Conservation (phyloP, 2,888 invertebrate species). For the Bombylius discolor region DNA sequence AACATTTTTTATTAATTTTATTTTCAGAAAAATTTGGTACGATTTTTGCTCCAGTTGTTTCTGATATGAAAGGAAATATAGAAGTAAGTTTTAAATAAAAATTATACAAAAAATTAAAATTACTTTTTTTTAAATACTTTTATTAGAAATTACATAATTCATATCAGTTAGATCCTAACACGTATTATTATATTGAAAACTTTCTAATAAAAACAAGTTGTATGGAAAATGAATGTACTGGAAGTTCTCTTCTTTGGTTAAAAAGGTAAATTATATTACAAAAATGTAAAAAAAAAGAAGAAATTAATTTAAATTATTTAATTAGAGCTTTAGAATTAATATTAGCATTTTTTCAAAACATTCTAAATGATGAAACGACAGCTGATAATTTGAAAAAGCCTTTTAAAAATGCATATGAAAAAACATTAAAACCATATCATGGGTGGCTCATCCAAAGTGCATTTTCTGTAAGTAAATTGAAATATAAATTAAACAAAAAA, state of each 20-base stretch:
- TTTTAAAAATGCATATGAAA: constrained; percentile 53
- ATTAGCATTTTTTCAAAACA: constrained; percentile 32
- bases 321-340: constrained; percentile 30
- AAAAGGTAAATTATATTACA: constrained; percentile 42
- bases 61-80: constrained; percentile 66
- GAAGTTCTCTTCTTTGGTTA: constrained; percentile 59
- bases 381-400: constrained; percentile 47
- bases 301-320: neutral
- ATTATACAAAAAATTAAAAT: neutral
- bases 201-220: constrained; percentile 50
- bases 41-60: constrained; percentile 57
- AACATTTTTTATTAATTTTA: constrained; percentile 17
- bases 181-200: constrained; percentile 50
- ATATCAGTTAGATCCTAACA: constrained; percentile 41
- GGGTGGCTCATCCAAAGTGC: constrained; percentile 63
- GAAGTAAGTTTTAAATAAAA: constrained; percentile 39
- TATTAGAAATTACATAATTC: constrained; percentile 48
- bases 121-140: constrained; percentile 10
- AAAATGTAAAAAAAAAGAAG: too few species aligned
- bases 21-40: constrained; percentile 58
- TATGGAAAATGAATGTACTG: constrained; percentile 40
- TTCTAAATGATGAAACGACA: constrained; percentile 25
- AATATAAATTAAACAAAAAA: neutral
- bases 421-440: constrained; percentile 58
- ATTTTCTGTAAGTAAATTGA: constrained; percentile 45